Evolutionary conservation across 1,140 invertebrate genomes (phyloP).

Genomic region (Eueides isabella): DNA sequence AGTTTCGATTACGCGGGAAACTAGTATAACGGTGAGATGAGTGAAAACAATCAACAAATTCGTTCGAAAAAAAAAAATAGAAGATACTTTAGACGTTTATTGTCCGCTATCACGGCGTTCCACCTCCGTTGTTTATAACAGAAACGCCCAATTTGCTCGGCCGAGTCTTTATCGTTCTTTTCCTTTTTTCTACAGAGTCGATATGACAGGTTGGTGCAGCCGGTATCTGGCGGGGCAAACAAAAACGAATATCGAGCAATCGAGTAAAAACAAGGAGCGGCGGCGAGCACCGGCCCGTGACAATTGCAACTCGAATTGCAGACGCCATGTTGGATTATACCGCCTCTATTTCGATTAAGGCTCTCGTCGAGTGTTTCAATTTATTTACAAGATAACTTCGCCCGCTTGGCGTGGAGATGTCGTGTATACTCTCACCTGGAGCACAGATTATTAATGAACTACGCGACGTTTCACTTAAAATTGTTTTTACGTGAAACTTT

Average conservation of each 20-base stretch:
- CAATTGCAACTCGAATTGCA: slow-evolving; percentile 74
- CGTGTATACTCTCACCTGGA: slow-evolving; percentile 9
- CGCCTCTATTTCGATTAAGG: slow-evolving; percentile 68
- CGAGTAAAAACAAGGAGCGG: slow-evolving; percentile 74
- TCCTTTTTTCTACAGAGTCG: slow-evolving; percentile 72
- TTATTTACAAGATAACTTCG: slow-evolving; percentile 26
- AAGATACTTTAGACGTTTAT: slow-evolving; percentile 63
- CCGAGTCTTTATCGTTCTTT: slow-evolving; percentile 76
- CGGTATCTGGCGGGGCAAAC: slow-evolving; percentile 67
- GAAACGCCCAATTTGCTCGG: slow-evolving; percentile 79
- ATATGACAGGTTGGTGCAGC: slow-evolving; percentile 76
- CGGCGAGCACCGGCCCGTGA: slow-evolving; percentile 67
- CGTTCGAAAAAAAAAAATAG: slow-evolving; percentile 69
- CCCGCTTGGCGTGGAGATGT: slow-evolving; percentile 2
- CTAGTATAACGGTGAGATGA: slow-evolving; percentile 41
- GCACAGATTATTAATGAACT: slow-evolving; percentile 12
- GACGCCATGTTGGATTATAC: slow-evolving; percentile 75
- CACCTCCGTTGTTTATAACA: slow-evolving; percentile 80
- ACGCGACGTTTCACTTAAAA: slow-evolving; percentile 7
- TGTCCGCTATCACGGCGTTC: slow-evolving; percentile 78
- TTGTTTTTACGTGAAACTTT: neutral
- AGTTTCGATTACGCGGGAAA: slow-evolving; percentile 59
- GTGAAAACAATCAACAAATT: slow-evolving; percentile 77
- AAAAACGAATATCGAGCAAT: slow-evolving; percentile 75
- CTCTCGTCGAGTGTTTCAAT: slow-evolving; percentile 49